Evolutionary conservation across 2,888 invertebrate species (phyloP), one percentile per base, ranked within the genome.

Genomic region (Heteromyza rotundicornis): DNA sequence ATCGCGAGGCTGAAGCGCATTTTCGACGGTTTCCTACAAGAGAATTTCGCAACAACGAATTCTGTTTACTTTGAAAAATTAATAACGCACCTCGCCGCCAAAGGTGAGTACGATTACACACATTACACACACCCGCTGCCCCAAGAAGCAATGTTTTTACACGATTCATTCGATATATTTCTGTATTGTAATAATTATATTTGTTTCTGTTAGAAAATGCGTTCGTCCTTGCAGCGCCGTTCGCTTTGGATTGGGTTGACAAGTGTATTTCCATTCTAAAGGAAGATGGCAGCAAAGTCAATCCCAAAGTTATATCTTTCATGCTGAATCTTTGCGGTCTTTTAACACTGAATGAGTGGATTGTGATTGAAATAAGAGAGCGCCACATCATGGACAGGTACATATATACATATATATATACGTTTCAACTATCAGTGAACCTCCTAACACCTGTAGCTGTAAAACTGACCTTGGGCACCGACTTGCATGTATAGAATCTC

Each of bases 11-110:
- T 79, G 35, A 71, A 73, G 40, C 61, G 67, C 40, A 75, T 82
- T 19, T 73, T 82, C 22, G 76, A 78, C 58, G 64, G 71, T 64
- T 80, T 82, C 61, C 64, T 82, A 35, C 68, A 68, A 24, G 71
- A 71, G 44, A 77, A 79, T 63, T 78, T 79, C 67, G 68, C 70
- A 47, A 74, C 72, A 51, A 76, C 74, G 12, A 80, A 88, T 77
- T 88, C 85, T 80, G 87, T 88, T 70, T 89, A 89, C 78, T 86
- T 88, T 64, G 89, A 89, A 76, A 86, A 86, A 69, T 83, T 90
- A 51, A 83, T 89, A 65, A 86, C 86, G 59, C 89, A 89, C 80
- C 77, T 90, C 68, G 81, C 85, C 19, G 85, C 85, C 56, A 83
- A 84, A 70, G 81, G 84, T 68, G 84, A 86, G 77, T 80, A 82